phyloP scores from a whole-genome alignment of 1,140 invertebrate genomes.

The Drosophila kepulauana region DNA sequence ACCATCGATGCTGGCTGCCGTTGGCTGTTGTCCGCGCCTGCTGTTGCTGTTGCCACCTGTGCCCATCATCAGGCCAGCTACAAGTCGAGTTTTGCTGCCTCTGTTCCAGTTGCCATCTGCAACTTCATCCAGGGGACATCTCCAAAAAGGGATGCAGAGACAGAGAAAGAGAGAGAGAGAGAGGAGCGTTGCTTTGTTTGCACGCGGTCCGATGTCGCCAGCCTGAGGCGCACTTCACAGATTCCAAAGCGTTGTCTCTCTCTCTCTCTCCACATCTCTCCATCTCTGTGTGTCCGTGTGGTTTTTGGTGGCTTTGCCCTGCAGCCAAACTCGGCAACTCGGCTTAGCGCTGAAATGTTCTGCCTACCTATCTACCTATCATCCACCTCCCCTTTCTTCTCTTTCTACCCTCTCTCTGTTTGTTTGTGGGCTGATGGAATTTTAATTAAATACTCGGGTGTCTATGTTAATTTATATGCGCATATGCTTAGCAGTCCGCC shows the following conservation, averaged over 20 bases:
- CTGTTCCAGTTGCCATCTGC: conserved; percentile 7
- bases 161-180: background rate
- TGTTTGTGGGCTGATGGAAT: conserved; percentile 73
- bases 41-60: conserved; percentile 35
- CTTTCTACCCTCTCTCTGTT: conserved; percentile 2
- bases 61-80: background rate
- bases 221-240: conserved; percentile 64
- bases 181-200: conserved; percentile 62
- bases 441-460: conserved; percentile 83
- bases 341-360: conserved; percentile 72
- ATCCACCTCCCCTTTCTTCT: background rate
- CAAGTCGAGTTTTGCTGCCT: background rate
- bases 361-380: conserved; percentile 2
- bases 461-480: conserved; percentile 84
- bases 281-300: conserved; percentile 45
- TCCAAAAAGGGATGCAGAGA: background rate
- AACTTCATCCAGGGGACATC: conserved; percentile 28
- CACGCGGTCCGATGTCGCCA: conserved; percentile 36
- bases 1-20: conserved; percentile 59
- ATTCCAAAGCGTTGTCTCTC: conserved; percentile 45
- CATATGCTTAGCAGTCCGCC: conserved; percentile 73
- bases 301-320: conserved; percentile 75
- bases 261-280: too few relatives aligned
- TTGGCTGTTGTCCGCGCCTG: conserved; percentile 57
- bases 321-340: conserved; percentile 47